Evolutionary conservation across 2,113 vertebrate species (phyloP).

Genomic region (Paramisgurnus dabryanus): DNA sequence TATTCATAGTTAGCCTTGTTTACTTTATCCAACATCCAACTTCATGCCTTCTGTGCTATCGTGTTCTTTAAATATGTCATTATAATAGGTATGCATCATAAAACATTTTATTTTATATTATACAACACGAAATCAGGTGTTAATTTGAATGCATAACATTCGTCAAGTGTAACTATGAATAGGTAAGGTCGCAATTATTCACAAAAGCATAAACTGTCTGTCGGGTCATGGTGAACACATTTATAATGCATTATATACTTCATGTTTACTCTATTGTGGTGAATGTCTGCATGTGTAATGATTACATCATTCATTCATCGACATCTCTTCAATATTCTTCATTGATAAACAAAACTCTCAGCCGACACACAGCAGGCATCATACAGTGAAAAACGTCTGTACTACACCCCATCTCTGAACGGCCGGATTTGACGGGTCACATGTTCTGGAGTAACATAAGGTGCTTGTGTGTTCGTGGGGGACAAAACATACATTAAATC

Average conservation of each 20-base stretch:
- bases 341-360: constrained; percentile 23
- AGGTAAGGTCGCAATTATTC: not conserved
- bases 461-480: not conserved
- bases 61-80: no score
- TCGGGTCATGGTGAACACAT: not conserved
- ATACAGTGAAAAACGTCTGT: constrained; percentile 13
- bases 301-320: not conserved
- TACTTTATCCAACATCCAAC: no score
- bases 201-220: not conserved
- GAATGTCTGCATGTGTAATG: not conserved
- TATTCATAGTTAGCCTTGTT: no score
- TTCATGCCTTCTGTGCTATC: no score
- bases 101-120: no score
- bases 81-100: no score
- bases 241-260: not conserved
- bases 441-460: not conserved
- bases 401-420: not conserved
- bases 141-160: not conserved
- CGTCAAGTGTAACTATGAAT: not conserved
- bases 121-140: no score
- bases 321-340: not conserved
- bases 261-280: not conserved
- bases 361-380: constrained; percentile 29
- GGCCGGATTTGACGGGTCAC: not conserved
- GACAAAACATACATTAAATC: not conserved